Percentiles rank a stretch among this genome's conserved stretches.
These are phyloP conservation scores for Oryzias javanicus DNA, from an alignment of 2,113 vertebrate species.

Conservation along the genomic window DNA sequence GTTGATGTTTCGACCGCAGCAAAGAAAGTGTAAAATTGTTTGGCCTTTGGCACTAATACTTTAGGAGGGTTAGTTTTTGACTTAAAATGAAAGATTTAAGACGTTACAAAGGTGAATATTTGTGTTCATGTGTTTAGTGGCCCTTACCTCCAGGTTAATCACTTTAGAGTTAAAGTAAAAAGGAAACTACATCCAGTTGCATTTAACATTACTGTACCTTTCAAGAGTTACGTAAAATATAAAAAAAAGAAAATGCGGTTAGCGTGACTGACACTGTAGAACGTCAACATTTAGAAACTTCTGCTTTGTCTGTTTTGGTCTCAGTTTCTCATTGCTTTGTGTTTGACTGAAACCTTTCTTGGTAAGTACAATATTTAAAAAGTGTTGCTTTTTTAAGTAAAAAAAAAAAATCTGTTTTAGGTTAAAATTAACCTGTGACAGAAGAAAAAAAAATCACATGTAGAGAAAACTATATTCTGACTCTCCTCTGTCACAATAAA, in stretches of 20 bases:
- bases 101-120: not conserved
- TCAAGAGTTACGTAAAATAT: not conserved
- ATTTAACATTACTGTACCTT: not conserved
- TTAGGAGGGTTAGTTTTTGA: not conserved
- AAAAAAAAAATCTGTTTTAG: too few relatives aligned
- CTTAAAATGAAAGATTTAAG: not conserved
- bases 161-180: not conserved
- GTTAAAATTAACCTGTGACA: not conserved
- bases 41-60: not conserved
- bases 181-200: not conserved
- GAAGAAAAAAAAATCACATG: not conserved
- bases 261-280: too few relatives aligned
- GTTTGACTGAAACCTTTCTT: too few relatives aligned
- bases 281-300: too few relatives aligned
- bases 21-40: not conserved
- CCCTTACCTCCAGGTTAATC: not conserved
- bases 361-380: too few relatives aligned
- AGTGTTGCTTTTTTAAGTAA: too few relatives aligned
- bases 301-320: too few relatives aligned
- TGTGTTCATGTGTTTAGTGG: not conserved
- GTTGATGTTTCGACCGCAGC: too few relatives aligned
- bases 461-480: not conserved
- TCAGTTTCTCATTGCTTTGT: too few relatives aligned
- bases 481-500: too few relatives aligned
- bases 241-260: not conserved